Evolutionary conservation across 2,888 invertebrate species (phyloP).

Genomic region (Cataglyphis albicans): DNA sequence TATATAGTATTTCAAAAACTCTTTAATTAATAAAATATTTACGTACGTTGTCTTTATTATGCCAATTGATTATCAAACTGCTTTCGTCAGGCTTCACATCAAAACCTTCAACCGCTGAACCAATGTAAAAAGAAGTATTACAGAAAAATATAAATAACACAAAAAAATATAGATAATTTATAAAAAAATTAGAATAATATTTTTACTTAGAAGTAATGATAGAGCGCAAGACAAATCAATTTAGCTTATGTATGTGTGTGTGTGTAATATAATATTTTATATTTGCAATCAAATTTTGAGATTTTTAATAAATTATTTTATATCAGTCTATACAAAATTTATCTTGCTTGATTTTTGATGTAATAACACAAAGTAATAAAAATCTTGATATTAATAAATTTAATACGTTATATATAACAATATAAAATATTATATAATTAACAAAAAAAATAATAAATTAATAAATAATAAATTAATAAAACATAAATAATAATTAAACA

Average conservation of each 20-base stretch:
- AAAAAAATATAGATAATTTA: neutral
- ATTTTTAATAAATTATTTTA: neutral
- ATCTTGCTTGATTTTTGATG: neutral
- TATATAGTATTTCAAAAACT: neutral
- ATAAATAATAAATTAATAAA: no score
- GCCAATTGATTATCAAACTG: constrained; percentile 48
- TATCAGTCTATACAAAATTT: neutral
- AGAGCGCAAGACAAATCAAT: neutral
- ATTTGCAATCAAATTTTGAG: neutral
- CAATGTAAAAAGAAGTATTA: neutral
- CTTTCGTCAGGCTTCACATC: constrained; percentile 48
- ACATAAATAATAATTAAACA: no score
- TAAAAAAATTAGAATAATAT: neutral
- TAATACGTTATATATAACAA: neutral
- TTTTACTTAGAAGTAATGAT: neutral
- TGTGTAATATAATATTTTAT: neutral
- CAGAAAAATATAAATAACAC: neutral
- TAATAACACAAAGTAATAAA: neutral
- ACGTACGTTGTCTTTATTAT: neutral
- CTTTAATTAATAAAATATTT: neutral
- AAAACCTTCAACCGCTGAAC: constrained; percentile 55
- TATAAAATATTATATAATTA: no score
- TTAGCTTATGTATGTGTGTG: neutral
- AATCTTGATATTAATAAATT: neutral
- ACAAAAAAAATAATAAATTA: neutral